Conservation (phyloP, 2,888 invertebrate species). For the Tethea ocularis region DNA sequence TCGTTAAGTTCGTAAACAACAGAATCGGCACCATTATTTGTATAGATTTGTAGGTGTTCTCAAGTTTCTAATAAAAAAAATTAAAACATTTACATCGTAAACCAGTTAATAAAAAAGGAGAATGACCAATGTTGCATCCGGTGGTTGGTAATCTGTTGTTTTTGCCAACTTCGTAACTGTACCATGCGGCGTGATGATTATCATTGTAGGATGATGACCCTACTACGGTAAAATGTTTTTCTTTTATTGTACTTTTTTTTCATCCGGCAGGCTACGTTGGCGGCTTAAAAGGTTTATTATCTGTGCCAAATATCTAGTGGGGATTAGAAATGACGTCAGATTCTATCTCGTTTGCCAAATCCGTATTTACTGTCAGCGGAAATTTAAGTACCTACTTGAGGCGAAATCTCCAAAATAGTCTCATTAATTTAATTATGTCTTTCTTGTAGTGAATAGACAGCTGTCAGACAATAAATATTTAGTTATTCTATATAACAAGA, state of each 20-base stretch:
- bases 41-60: too few relatives aligned
- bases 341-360: background rate
- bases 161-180: background rate
- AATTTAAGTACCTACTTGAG: background rate
- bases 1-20: too few relatives aligned
- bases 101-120: background rate
- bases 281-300: background rate
- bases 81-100: background rate
- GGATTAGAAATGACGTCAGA: background rate
- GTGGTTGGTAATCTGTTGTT: background rate
- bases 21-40: too few relatives aligned
- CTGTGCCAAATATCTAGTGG: background rate
- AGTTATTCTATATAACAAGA: too few relatives aligned
- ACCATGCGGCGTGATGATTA: background rate
- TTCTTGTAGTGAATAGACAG: too few relatives aligned
- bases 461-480: too few relatives aligned
- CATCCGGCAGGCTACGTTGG: background rate
- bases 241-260: background rate
- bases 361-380: background rate
- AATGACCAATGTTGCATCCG: background rate
- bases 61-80: too few relatives aligned
- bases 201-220: constrained; percentile 6
- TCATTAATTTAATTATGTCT: too few relatives aligned
- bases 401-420: too few relatives aligned
- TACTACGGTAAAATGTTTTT: background rate